Percentiles rank a stretch among this genome's conserved stretches.
phyloP scores from a whole-genome alignment of 2,888 invertebrate genomes.

The Masnerella sp. region DNA sequence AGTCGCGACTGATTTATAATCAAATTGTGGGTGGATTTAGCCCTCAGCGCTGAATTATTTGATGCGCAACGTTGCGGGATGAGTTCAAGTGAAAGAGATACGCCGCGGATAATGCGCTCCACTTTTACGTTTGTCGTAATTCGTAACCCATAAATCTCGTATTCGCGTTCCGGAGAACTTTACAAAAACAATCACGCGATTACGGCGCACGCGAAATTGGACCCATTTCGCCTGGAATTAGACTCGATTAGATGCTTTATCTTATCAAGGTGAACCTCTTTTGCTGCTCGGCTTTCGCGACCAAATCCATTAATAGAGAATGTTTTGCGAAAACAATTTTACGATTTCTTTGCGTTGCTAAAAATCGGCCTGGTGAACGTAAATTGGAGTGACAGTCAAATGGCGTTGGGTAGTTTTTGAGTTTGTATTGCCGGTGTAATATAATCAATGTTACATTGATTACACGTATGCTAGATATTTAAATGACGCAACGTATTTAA shows the following conservation, averaged over 20 bases:
- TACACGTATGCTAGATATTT: too few relatives aligned
- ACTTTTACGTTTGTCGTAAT: constrained; percentile 33
- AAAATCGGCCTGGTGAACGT: too few relatives aligned
- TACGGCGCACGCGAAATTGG: constrained; percentile 3
- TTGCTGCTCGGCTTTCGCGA: constrained; percentile 11
- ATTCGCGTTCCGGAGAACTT: background rate
- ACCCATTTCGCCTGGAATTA: background rate
- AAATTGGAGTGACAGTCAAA: too few relatives aligned
- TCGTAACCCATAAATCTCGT: constrained; percentile 38
- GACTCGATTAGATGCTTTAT: constrained; percentile 12
- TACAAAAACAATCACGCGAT: constrained; percentile 3
- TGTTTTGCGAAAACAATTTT: too few relatives aligned
- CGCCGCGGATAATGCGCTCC: constrained; percentile 20
- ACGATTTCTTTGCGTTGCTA: too few relatives aligned
- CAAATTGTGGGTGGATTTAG: constrained; percentile 68
- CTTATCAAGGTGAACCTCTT: constrained; percentile 38
- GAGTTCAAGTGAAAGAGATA: constrained; percentile 38
- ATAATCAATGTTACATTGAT: too few relatives aligned
- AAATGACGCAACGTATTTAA: too few relatives aligned
- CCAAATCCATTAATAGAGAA: constrained; percentile 33
- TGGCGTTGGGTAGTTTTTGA: too few relatives aligned
- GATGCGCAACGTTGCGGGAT: constrained; percentile 19
- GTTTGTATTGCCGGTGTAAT: too few relatives aligned
- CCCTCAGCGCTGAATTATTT: constrained; percentile 60
- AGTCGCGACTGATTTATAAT: constrained; percentile 67